A percentile compares a stretch with the other conserved stretches of the same genome.
phyloP scores from a whole-genome alignment of 2,113 vertebrate genomes.

The Carassius auratus region DNA sequence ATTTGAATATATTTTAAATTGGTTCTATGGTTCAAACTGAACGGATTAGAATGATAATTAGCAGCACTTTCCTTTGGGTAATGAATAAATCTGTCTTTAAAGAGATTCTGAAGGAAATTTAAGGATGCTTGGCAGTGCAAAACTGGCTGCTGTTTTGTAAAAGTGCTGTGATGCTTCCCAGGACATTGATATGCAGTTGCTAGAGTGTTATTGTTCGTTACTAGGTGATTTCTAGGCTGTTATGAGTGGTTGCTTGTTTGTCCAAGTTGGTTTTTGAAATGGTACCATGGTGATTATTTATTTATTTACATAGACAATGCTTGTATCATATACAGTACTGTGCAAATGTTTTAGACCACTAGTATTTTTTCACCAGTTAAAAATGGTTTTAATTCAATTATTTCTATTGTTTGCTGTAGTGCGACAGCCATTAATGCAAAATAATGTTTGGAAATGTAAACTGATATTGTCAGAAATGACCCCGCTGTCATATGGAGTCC shows the following conservation, averaged over 20 bases:
- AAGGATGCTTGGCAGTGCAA: not conserved
- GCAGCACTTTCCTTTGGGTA: not conserved
- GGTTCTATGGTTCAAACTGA: not conserved
- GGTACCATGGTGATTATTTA: too few species aligned
- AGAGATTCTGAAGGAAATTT: not conserved
- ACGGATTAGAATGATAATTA: not conserved
- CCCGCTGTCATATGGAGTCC: too few species aligned
- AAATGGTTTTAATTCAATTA: too few species aligned
- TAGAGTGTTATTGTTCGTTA: not conserved
- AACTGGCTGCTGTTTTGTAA: not conserved
- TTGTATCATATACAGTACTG: too few species aligned
- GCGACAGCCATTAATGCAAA: too few species aligned
- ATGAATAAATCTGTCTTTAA: not conserved
- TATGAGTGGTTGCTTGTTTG: not conserved
- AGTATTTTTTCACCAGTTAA: too few species aligned
- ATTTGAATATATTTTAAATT: not conserved
- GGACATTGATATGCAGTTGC: not conserved
- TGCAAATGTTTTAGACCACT: too few species aligned
- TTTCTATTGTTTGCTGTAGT: too few species aligned
- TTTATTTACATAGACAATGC: too few species aligned
- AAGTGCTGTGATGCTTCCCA: not conserved
- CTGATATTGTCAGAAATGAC: too few species aligned
- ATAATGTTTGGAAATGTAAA: too few species aligned
- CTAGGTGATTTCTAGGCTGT: not conserved
- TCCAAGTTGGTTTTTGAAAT: too few species aligned